Base-by-base conservation (phyloP, 2,113 vertebrate species). In the Xenopus borealis region DNA sequence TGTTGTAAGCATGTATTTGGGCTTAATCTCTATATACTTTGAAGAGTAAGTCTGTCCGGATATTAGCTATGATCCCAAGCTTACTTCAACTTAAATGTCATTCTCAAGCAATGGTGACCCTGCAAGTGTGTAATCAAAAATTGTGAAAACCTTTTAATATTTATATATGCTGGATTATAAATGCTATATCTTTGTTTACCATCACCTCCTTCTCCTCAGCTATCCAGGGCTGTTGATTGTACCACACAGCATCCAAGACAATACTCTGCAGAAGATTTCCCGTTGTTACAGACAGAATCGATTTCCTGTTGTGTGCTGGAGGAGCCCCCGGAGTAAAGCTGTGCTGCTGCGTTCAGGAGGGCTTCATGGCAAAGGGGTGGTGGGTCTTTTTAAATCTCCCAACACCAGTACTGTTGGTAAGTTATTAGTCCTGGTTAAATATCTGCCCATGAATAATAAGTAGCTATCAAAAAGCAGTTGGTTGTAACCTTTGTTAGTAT, bases 211-310 rank as follows among this genome's bases (percentile, higher is more conserved):
- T 0, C 0, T 64, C 62, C 1, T 0, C 86, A 99, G 96, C 84
- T 98, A 99, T 83, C 97, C 97, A 0, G 95, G 96, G 69, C 87
- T 99, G 83, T 91, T 98, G 77, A 98, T 99, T 10, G 94, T 99
- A 27, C 96, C 97, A 0, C 95, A 98, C 90, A 95, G 87, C 80
- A 89, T 99, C 83, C 94, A 94, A 12, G 97, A 99, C 87, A 82
- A 92, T 0, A 94, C 94, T 0, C 89, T 99, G 74, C 94, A 95
- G 80, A 90, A 95, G 0, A 97, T 99, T 70, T 95, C 90, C 0
- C 95, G 96, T 81, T 98, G 96, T 85, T 98, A 99, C 88, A 88
- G 94, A 0, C 97, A 99, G 85, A 97, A 91, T 85, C 95, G 97
- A 79, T 97, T 99, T 86, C 97, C 97, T 0, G 97, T 98, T 11